Evolutionary conservation across 2,888 invertebrate genomes (phyloP).

Genomic region (Quadroppia sp.): DNA sequence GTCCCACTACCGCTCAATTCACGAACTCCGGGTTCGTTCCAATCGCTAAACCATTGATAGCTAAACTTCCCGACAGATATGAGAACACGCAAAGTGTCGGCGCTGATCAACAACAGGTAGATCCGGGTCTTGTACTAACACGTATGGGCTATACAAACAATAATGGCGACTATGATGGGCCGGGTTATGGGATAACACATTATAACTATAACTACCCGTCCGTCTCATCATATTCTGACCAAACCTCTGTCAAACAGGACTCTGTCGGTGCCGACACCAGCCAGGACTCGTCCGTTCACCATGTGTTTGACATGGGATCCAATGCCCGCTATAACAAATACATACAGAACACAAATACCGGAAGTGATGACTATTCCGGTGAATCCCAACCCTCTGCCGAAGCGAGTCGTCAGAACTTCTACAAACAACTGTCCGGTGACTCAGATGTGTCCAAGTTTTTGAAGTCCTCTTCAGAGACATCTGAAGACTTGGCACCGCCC

Average conservation of each 20-base stretch:
- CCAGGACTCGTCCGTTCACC: not conserved
- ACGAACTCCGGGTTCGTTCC: conserved; percentile 39
- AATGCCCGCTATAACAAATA: conserved; percentile 17
- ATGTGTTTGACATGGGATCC: not conserved
- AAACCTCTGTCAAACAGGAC: conserved; percentile 1
- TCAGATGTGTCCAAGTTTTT: conserved; percentile 22
- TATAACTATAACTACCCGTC: conserved; percentile 10
- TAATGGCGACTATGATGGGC: not conserved
- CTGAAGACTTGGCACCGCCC: not conserved
- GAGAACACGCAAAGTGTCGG: not conserved
- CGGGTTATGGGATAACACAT: conserved; percentile 9
- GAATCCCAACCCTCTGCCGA: not conserved
- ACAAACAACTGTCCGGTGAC: conserved; percentile 5
- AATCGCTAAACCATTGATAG: conserved; percentile 39
- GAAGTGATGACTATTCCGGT: not conserved
- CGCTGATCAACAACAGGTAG: conserved; percentile 18
- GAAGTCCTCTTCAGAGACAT: not conserved
- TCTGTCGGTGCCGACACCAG: not conserved
- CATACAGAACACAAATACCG: not conserved
- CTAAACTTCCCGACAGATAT: conserved; percentile 22
- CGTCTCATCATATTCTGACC: conserved; percentile 2
- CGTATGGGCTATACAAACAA: conserved; percentile 28
- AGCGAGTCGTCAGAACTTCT: conserved; percentile 23
- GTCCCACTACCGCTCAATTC: conserved; percentile 16
- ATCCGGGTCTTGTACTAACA: conserved; percentile 14